Conservation (phyloP, 2,797 vertebrate genomes). For the Chrysolophus pictus region DNA sequence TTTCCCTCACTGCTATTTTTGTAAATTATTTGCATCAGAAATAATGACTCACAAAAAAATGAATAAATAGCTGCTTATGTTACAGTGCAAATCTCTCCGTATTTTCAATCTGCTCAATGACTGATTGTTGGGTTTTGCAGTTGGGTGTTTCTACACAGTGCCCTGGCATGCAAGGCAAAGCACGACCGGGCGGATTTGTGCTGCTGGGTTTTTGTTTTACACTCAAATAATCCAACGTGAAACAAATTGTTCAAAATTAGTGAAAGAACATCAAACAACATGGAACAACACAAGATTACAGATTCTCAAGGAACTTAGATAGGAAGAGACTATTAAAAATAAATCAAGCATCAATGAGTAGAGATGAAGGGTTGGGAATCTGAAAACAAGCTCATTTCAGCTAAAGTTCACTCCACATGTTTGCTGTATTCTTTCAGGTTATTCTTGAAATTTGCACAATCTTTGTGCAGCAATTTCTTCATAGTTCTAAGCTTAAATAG, state of each 20-base stretch:
- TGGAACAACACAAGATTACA: not conserved
- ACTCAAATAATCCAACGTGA: not conserved
- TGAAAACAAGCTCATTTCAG: not conserved
- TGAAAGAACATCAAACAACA: not conserved
- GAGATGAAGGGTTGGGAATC: not conserved
- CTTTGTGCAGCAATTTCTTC: not conserved
- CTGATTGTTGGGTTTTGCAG: not conserved
- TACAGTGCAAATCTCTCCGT: not conserved
- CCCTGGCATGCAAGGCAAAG: not conserved
- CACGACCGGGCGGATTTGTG: not conserved
- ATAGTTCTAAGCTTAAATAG: not conserved
- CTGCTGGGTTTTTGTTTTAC: not conserved
- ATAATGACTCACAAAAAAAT: not conserved
- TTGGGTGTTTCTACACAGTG: not conserved
- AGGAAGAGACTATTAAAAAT: not conserved
- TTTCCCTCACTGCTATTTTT: constrained; percentile 46
- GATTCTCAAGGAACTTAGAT: not conserved
- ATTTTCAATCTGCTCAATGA: constrained; percentile 11
- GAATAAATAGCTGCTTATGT: constrained; percentile 21
- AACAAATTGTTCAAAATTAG: not conserved
- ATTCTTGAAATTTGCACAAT: rapidly evolving
- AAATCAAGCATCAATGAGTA: not conserved
- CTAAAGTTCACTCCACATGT: not conserved
- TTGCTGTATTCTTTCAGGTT: not conserved
- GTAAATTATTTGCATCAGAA: constrained; percentile 49